phyloP scores from a whole-genome alignment of 2,888 invertebrate genomes.

The Tetragonisca angustula region DNA sequence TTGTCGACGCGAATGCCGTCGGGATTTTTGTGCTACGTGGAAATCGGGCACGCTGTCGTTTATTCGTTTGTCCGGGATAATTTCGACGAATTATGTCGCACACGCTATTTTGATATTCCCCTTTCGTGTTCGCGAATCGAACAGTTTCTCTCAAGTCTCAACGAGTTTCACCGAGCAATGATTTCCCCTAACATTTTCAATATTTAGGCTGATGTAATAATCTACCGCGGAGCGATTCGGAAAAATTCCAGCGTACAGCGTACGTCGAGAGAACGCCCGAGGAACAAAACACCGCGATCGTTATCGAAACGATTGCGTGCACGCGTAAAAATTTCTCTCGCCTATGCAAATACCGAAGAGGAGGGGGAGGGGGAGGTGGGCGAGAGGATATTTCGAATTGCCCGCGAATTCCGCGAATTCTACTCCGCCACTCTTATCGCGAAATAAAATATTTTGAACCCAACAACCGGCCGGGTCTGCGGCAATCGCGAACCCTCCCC shows the following conservation, averaged over 20 bases:
- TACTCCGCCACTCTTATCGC: neutral
- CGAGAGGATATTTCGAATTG: neutral
- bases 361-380: too few species aligned
- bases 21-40: neutral
- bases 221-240: too few species aligned
- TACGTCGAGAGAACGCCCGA: neutral
- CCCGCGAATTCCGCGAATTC: neutral
- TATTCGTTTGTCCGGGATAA: neutral
- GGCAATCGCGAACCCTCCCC: neutral
- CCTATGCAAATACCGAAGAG: neutral
- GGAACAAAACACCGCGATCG: neutral
- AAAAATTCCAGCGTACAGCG: too few species aligned
- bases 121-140: too few species aligned
- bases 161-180: too few species aligned
- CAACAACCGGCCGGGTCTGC: neutral
- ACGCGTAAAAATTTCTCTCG: neutral
- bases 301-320: neutral
- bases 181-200: too few species aligned
- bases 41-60: neutral
- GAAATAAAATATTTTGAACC: neutral
- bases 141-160: too few species aligned
- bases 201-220: too few species aligned
- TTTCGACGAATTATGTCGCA: too few species aligned
- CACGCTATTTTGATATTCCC: too few species aligned
- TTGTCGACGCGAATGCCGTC: conserved; percentile 1